These are phyloP conservation scores for Falco berigora DNA, from an alignment of 2,797 vertebrate genomes.

Conservation along the genomic window DNA sequence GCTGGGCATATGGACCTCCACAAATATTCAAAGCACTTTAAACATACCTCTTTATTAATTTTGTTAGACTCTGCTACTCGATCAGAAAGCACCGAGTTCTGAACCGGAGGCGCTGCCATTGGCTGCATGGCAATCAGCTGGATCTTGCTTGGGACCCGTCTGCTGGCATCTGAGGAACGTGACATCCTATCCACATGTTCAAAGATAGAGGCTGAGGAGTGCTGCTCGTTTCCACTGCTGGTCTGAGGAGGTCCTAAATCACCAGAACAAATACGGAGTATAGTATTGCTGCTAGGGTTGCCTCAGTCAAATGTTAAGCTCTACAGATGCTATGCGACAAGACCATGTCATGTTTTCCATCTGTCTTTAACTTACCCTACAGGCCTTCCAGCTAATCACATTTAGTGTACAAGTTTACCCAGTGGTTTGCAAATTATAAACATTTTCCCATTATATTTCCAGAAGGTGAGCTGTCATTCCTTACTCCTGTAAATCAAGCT, in stretches of 20 bases:
- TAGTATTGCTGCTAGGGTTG: background rate
- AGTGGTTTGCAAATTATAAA: background rate
- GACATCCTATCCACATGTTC: slow-evolving; percentile 94
- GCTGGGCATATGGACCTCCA: background rate
- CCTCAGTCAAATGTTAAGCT: background rate
- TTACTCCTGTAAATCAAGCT: slow-evolving; percentile 17
- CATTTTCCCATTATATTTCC: background rate
- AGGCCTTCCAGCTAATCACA: slow-evolving; percentile 4
- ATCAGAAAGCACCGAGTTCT: slow-evolving; percentile 81
- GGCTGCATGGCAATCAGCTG: slow-evolving; percentile 98
- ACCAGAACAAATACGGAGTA: background rate
- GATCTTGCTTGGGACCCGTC: slow-evolving; percentile 88
- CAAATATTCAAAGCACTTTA: background rate
- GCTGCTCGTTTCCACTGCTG: slow-evolving; percentile 83
- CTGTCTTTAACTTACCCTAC: background rate
- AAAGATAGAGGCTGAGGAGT: slow-evolving; percentile 93
- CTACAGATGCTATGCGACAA: background rate
- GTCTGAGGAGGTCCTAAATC: slow-evolving; percentile 76
- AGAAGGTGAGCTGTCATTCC: slow-evolving; percentile 21
- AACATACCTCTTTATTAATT: slow-evolving; percentile 87
- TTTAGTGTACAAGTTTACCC: background rate
- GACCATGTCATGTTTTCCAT: background rate
- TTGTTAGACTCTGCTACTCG: slow-evolving; percentile 83
- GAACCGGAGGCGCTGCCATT: slow-evolving; percentile 80
- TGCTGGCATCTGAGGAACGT: slow-evolving; percentile 84